Evolutionary conservation across 2,888 invertebrate species (phyloP), one percentile per base, ranked within the genome.

Genomic region (Mythimna loreyi): DNA sequence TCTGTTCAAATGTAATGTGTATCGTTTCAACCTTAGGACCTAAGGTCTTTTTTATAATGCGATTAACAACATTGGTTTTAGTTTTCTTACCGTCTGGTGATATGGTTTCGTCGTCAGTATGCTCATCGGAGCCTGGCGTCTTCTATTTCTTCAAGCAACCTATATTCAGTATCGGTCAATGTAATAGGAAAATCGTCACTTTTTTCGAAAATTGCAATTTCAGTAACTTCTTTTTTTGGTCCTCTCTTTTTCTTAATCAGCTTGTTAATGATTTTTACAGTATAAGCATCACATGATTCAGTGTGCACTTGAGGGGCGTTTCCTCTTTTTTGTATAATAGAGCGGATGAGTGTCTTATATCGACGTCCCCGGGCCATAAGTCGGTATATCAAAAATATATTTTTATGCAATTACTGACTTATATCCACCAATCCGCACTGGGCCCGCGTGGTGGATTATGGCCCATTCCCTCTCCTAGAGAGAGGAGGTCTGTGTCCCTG

Each of bases 11-110:
- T 5, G 43, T 58, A 21, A 73, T 73, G 0, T 69, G 9, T 49
- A 45, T 58, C 0, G 75, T 87, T 85, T 82, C 67, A 71, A 88
- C 74, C 72, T 87, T 89, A 43, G 83, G 86, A 40, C 40, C 3
- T 50, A 36, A 63, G 64, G 7, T 71, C 67, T 28, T 13, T n/a
- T 3, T 67, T 11, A 36, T 36, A 36, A 1, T 36, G 33, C 11
- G 11, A 11, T 36, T 36, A 36, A 0, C 11, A 36, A 36, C 11
- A 3, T 36, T 36, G 11, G 11, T 3, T 13, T 36, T 2, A 36
- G 33, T 36, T 36, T 13, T 36, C 33, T 36, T 36, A 36, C 33
- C 33, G 33, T 36, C 33, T 43, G 43, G 19, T 0, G 19, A 5
- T 43, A 4, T 19, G 1, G 19, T 43, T 43, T 43, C 43, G 19